Evolutionary conservation across 53 echinoderm and acorn worm species (phyloP), one percentile per base, ranked within the genome.

Genomic region (Zoroaster sp.): DNA sequence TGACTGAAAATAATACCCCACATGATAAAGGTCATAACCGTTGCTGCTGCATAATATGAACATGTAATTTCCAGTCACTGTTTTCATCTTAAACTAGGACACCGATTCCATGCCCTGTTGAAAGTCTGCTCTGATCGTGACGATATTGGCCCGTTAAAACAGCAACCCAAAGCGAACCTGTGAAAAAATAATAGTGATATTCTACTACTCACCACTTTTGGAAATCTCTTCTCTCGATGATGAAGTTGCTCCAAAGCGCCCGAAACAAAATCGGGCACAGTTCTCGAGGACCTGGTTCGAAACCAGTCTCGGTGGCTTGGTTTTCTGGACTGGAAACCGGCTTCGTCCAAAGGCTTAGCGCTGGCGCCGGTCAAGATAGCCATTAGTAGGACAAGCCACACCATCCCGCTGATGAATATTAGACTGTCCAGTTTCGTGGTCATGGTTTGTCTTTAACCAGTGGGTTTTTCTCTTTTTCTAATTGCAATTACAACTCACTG

Each of bases 161-260:
- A n/a, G n/a, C n/a, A n/a, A n/a, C n/a, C n/a, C n/a, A n/a, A n/a
- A n/a, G n/a, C n/a, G n/a, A n/a, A n/a, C n/a, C n/a, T n/a, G n/a
- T n/a, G n/a, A n/a, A n/a, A n/a, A n/a, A n/a, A n/a, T 4, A 76
- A 21, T 38, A 37, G 10, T 78, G 17, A 53, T 1, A 80, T 36
- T 80, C 20, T 0, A 80, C 18, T 52, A 89, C 90, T 89, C 74
- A 89, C 90, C 73, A 89, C 82, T 89, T 82, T 89, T 2, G 90
- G 90, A 37, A 89, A 89, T 53, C 90, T 32, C 73, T 89, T 89
- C 68, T 89, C 81, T 72, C 90, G 80, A 32, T 89, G 85, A 18
- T 85, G 85, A 8, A 85, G 85, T 66, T 85, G 71, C 49, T 85
- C 85, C 85, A 85, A 13, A 2, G 85, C 85, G n/a, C 71, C 85